Percentiles rank a stretch among this genome's conserved stretches.
Evolutionary conservation across 2,888 invertebrate genomes (phyloP).

Genomic region (Parnassius smintheus): DNA sequence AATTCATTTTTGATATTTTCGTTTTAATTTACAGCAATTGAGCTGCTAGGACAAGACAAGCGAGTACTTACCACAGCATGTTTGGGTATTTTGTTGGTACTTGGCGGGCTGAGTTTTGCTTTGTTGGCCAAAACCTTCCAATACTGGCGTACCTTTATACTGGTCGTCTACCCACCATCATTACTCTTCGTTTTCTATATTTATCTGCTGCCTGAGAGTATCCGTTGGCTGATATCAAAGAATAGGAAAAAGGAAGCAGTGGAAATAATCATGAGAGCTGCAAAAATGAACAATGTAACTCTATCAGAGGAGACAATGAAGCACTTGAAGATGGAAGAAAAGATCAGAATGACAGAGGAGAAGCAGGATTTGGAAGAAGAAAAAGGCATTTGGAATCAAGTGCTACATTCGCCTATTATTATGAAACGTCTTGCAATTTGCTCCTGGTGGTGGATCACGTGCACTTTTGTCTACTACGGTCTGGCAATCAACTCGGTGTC

Average conservation of each 20-base stretch:
- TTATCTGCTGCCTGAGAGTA: constrained; percentile 87
- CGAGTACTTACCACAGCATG: constrained; percentile 69
- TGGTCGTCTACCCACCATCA: constrained; percentile 86
- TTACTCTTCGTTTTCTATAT: constrained; percentile 84
- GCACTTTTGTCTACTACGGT: constrained; percentile 90
- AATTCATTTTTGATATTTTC: not conserved
- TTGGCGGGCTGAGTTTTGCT: constrained; percentile 87
- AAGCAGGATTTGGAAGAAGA: constrained; percentile 44
- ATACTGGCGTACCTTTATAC: constrained; percentile 86
- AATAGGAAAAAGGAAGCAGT: constrained; percentile 84
- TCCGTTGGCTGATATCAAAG: constrained; percentile 88
- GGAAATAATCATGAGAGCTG: constrained; percentile 82
- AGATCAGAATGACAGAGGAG: constrained; percentile 46
- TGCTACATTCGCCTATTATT: constrained; percentile 64
- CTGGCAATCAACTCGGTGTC: constrained; percentile 88
- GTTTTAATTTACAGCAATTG: constrained; percentile 58
- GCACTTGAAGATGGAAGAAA: constrained; percentile 61
- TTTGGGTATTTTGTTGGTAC: constrained; percentile 77
- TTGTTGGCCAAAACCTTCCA: constrained; percentile 84
- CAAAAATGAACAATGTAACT: constrained; percentile 82
- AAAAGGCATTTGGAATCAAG: constrained; percentile 58
- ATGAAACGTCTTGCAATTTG: constrained; percentile 67
- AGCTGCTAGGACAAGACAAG: constrained; percentile 68
- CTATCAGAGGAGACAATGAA: constrained; percentile 66
- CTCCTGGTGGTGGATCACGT: constrained; percentile 88